A percentile compares a stretch with the other conserved stretches of the same genome.
phyloP scores from a whole-genome alignment of 2,888 invertebrate species.

The Hemicrepidius hirtus region DNA sequence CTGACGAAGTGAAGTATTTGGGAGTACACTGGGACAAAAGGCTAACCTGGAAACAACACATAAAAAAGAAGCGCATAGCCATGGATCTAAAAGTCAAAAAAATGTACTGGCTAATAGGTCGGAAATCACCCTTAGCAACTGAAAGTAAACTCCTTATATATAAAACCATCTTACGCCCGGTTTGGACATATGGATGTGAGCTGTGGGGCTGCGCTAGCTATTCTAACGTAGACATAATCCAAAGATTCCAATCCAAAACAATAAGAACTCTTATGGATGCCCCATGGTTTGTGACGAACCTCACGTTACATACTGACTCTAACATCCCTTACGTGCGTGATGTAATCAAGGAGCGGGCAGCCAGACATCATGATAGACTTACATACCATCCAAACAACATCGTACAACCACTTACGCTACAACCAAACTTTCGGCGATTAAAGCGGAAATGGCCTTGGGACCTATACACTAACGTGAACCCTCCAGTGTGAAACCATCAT shows the following conservation, averaged over 20 bases:
- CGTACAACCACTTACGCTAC: neutral
- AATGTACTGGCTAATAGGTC: slow-evolving; percentile 44
- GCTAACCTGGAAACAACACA: slow-evolving; percentile 49
- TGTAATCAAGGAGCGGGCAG: neutral
- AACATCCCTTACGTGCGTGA: slow-evolving; percentile 13
- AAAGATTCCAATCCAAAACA: slow-evolving; percentile 38
- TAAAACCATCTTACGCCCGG: slow-evolving; percentile 24
- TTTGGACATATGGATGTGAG: slow-evolving; percentile 34
- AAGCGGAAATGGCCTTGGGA: slow-evolving; percentile 15
- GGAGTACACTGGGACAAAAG: slow-evolving; percentile 17
- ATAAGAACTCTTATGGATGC: slow-evolving; percentile 43
- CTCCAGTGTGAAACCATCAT: neutral
- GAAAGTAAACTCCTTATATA: slow-evolving; percentile 35
- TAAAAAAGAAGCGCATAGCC: slow-evolving; percentile 22
- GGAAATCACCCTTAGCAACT: slow-evolving; percentile 12
- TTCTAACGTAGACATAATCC: slow-evolving; percentile 42
- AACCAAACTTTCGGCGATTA: slow-evolving; percentile 9
- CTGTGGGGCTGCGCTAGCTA: slow-evolving; percentile 28
- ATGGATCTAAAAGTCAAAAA: slow-evolving; percentile 24
- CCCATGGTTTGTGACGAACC: slow-evolving; percentile 40
- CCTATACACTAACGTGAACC: slow-evolving; percentile 7
- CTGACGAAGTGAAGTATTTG: neutral
- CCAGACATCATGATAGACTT: slow-evolving; percentile 11
- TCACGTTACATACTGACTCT: slow-evolving; percentile 17
- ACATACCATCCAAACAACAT: slow-evolving; percentile 15